These are phyloP conservation scores for Cervus canadensis DNA, from an alignment of 2,113 vertebrate genomes.

Conservation along the genomic window DNA sequence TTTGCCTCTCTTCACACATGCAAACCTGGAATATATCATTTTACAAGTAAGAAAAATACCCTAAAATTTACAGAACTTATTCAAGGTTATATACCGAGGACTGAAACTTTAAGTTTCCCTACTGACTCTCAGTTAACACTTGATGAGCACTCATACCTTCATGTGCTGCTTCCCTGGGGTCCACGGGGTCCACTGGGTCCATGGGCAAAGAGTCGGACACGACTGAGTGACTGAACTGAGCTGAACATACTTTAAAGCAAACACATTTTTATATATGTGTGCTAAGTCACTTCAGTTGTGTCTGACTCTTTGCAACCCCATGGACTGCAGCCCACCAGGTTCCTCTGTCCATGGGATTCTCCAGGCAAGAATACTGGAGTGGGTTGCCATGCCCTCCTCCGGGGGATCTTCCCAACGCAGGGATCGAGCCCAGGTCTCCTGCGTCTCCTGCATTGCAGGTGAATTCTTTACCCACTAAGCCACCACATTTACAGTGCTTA, in stretches of 20 bases:
- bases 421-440: fast-evolving
- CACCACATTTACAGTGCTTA: background rate
- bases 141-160: too few relatives aligned
- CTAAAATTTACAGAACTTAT: background rate
- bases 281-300: background rate
- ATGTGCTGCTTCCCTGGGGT: background rate
- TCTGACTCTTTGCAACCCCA: background rate
- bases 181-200: background rate
- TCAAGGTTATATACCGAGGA: background rate
- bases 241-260: background rate
- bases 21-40: background rate
- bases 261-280: background rate
- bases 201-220: background rate
- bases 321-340: background rate
- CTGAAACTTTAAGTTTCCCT: background rate
- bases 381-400: background rate
- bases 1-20: background rate
- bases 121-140: background rate
- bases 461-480: background rate
- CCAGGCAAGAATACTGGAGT: background rate
- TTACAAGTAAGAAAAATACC: background rate
- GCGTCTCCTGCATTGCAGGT: background rate
- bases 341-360: background rate
- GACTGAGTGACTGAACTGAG: background rate
- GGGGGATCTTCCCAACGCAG: background rate